Evolutionary conservation across 2,888 invertebrate genomes (phyloP), one percentile per base, ranked within the genome.

Genomic region (Cephus spinipes): DNA sequence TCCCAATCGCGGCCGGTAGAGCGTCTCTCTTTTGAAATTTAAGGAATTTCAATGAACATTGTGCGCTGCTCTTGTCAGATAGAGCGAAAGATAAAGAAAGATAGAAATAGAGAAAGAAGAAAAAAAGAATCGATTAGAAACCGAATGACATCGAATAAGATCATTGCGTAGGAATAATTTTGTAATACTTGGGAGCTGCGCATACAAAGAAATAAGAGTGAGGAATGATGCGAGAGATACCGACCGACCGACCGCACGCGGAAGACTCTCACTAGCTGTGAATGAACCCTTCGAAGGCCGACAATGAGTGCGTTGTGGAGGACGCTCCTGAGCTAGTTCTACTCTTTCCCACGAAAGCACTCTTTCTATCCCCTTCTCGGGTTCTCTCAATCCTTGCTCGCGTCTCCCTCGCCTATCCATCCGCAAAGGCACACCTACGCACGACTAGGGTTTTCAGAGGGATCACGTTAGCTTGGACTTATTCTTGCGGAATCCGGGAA

Each of bases 401-500:
- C 23, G 23, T 23, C 55, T 23, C 23, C 6, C 55, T 55, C 6
- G 15, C 2, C 55, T 55, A 55, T 55, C 23, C 55, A 55, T 55
- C 55, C 55, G 55, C 55, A 55, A 55, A 23, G 55, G 23, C 23
- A 55, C 55, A 55, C 55, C 23, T 55, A 55, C 23, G 23, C 55
- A 23, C 55, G 55, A 55, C 55, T 55, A 55, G 23, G 23, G 9
- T 9, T 15, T 23, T 55, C 55, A 9, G 23, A 55, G 55, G 55
- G 86, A 90, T 90, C 90, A 91, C 90, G 90, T 89, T 76, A 87
- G 84, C 81, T 89, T 90, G 76, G 93, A 92, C 87, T 94, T 94
- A 73, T 92, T 91, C 85, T 94, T 94, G 88, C 94, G 94, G 88
- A 95, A 95, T 0, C 87, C 90, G 69, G 94, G 94, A 80, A 95